A percentile compares a stretch with the other conserved stretches of the same genome.
phyloP scores from a whole-genome alignment of 2,888 invertebrate genomes.

The Sesia bembeciformis region DNA sequence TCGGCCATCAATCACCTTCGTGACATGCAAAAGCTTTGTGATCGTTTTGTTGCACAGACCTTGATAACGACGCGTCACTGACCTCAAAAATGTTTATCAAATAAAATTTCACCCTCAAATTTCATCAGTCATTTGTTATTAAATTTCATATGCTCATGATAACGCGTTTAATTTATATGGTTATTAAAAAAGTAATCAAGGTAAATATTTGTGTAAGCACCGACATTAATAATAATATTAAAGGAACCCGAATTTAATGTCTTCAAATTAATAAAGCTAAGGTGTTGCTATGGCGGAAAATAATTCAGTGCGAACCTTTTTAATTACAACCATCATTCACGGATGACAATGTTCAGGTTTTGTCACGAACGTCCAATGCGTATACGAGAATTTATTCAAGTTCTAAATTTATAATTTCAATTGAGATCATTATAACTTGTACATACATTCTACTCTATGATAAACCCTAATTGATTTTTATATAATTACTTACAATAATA shows the following conservation, averaged over 20 bases:
- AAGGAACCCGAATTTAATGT: constrained; percentile 21
- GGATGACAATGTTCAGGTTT: constrained; percentile 1
- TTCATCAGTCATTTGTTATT: neutral
- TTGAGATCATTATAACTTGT: too few relatives aligned
- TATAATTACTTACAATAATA: too few relatives aligned
- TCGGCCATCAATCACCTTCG: constrained; percentile 53
- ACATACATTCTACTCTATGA: too few relatives aligned
- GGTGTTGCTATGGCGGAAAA: constrained; percentile 20
- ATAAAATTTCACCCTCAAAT: constrained; percentile 3
- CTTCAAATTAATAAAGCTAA: constrained; percentile 22
- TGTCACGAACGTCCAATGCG: neutral
- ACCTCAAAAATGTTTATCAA: constrained; percentile 22
- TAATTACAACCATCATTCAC: constrained; percentile 34
- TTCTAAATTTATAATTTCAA: too few relatives aligned
- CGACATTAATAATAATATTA: constrained; percentile 25
- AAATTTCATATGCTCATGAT: too few relatives aligned
- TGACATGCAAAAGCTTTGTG: constrained; percentile 58
- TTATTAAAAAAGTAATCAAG: neutral
- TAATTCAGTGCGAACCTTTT: constrained; percentile 35
- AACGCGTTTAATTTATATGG: too few relatives aligned
- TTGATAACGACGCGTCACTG: constrained; percentile 35
- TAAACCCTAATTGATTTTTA: too few relatives aligned
- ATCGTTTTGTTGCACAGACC: constrained; percentile 36
- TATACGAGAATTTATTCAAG: too few relatives aligned
- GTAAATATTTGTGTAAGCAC: constrained; percentile 10